Evolutionary conservation across 2,888 invertebrate genomes (phyloP).

Genomic region (Balanococcus diminutus): DNA sequence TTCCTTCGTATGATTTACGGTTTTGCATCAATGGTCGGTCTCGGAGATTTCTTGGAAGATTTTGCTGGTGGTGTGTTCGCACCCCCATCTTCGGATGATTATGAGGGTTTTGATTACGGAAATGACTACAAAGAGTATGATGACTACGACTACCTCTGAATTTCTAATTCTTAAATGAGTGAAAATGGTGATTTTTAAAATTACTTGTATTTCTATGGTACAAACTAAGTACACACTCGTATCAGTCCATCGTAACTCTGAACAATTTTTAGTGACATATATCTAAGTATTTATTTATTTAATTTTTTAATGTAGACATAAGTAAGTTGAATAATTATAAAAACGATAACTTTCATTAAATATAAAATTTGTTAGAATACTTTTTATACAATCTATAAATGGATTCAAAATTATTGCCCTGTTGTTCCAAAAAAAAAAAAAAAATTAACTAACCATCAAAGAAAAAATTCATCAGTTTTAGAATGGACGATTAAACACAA

Average conservation of each 20-base stretch:
- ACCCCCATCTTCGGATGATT: constrained; percentile 55
- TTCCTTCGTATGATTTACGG: constrained; percentile 56
- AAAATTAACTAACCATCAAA: no score
- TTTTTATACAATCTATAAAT: no score
- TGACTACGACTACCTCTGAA: constrained; percentile 45
- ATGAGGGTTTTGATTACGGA: constrained; percentile 44
- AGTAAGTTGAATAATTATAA: neutral
- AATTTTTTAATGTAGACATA: neutral
- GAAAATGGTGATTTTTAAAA: neutral
- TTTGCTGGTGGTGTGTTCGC: constrained; percentile 56
- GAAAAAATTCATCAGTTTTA: no score
- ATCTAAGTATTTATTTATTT: neutral
- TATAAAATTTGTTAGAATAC: neutral
- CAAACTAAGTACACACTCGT: no score
- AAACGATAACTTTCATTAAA: neutral
- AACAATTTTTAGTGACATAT: neutral
- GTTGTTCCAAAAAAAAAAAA: no score
- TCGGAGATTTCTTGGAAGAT: constrained; percentile 56
- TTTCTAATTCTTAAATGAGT: neutral
- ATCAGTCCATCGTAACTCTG: neutral
- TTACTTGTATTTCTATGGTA: no score
- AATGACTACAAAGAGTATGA: constrained; percentile 52
- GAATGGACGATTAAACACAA: no score
- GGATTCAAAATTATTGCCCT: no score
- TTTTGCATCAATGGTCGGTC: constrained; percentile 56